These are phyloP conservation scores for Andrena bucephala DNA, from an alignment of 2,888 invertebrate genomes.

Conservation along the genomic window DNA sequence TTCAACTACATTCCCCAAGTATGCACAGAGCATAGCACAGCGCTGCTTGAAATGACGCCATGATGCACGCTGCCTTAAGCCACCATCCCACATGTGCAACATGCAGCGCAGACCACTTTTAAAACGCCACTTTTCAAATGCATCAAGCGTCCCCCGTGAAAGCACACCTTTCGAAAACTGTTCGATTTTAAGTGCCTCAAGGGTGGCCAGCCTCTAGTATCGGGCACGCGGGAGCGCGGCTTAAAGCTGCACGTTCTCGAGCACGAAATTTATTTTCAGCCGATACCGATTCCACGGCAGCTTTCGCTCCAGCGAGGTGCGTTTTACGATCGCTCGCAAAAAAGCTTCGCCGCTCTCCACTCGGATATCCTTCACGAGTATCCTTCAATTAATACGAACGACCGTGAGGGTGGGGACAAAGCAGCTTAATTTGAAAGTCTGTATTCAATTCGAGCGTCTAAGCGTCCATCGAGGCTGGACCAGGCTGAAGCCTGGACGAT, in stretches of 20 bases:
- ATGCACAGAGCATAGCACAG: no score
- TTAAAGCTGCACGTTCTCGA: background rate
- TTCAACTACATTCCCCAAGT: background rate
- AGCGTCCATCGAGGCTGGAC: slow-evolving; percentile 1
- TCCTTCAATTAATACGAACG: slow-evolving; percentile 43
- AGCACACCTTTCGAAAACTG: no score
- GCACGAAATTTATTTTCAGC: slow-evolving; percentile 5
- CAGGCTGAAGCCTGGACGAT: slow-evolving; percentile 15
- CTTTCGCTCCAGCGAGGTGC: background rate
- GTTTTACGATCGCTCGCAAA: slow-evolving; percentile 28
- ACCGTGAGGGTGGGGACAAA: slow-evolving; percentile 5
- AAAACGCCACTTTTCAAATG: no score
- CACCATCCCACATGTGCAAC: no score
- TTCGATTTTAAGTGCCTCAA: background rate
- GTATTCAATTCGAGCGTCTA: slow-evolving; percentile 38
- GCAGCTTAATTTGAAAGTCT: slow-evolving; percentile 53
- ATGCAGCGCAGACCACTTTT: no score
- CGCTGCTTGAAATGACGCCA: no score
- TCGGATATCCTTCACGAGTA: slow-evolving; percentile 42
- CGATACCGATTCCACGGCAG: background rate
- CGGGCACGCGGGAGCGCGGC: background rate
- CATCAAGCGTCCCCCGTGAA: no score
- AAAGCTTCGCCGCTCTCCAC: background rate
- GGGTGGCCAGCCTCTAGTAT: background rate
- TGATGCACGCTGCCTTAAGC: no score